A percentile compares a stretch with the other conserved stretches of the same genome.
Evolutionary conservation across 2,888 invertebrate species (phyloP).

Genomic region (Anagyrus pseudococci): DNA sequence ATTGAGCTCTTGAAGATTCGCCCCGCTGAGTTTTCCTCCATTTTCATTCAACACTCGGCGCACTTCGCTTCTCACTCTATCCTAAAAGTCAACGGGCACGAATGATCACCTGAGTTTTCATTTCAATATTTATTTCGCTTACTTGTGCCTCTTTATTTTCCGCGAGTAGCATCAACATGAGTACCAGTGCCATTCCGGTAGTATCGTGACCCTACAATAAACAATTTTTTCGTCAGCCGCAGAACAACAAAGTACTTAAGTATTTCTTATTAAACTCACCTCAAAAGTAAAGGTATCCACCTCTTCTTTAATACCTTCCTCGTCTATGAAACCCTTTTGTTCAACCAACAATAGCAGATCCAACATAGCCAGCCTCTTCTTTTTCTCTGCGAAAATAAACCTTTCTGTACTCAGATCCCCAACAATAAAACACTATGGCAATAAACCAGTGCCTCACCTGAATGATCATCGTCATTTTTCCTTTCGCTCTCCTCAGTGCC

Average conservation of each 20-base stretch:
- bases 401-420: too few relatives aligned
- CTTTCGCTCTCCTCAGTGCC: not conserved
- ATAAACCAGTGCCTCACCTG: not conserved
- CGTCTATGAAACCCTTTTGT: constrained; percentile 44
- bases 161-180: constrained; percentile 65
- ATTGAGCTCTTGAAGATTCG: not conserved
- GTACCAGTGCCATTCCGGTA: constrained; percentile 65
- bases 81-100: not conserved
- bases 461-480: too few relatives aligned
- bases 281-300: constrained; percentile 54
- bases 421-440: too few relatives aligned
- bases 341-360: constrained; percentile 51
- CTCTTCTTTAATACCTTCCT: constrained; percentile 53
- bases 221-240: too few relatives aligned
- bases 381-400: constrained; percentile 1
- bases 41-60: too few relatives aligned
- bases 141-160: constrained; percentile 59
- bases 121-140: not conserved
- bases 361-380: constrained; percentile 49
- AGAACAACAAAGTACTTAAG: too few relatives aligned
- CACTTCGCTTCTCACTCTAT: not conserved
- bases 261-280: constrained; percentile 49
- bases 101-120: not conserved
- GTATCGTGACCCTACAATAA: constrained; percentile 71
- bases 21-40: too few relatives aligned